Evolutionary conservation across 2,113 vertebrate species (phyloP), one percentile per base, ranked within the genome.

Genomic region (Micronisus gabar): DNA sequence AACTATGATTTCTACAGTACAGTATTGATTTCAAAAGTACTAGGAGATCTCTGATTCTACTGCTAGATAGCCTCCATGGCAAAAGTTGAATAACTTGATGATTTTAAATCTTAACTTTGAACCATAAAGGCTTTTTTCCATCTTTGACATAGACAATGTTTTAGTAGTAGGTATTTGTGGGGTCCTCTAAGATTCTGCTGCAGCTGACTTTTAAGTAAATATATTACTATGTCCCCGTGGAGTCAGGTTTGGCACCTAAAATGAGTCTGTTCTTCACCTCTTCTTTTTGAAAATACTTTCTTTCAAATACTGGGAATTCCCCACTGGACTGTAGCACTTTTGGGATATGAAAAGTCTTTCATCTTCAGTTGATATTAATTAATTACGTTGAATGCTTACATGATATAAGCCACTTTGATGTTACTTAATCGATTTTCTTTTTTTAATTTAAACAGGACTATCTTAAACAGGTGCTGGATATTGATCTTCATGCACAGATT

Each of bases 381-480:
- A 86, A 93, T 81, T 80, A 40, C 63, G 86, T 84, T 90, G 84
- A 96, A 92, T 89, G 55, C 74, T 89, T 92, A 68, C 58, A 68
- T 87, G 61, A 81, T 89, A 32, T 92, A 93, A 94, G 45, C 58
- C 63, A 76, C 89, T 96, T 95, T 85, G 61, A 89, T 96, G 70
- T 88, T 92, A 93, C 72, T 84, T 88, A 97, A 86, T 90, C 17
- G 2, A 66, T 81, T 43, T 76, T 84, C 76, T 97, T 95, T 97
- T 97, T 73, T 80, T 34, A 67, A 94, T 97, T 95, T 88, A 95
- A 98, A 97, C 97, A 99, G 99, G 99, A 99, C 98, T 99, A 99
- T 98, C 99, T 99, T 98, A 99, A 99, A 97, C 99, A 99, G 98
- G 99, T 99, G 98, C 98, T 99, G 98, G 99, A 99, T 97, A 99